Percentiles rank a stretch among this genome's conserved stretches.
Evolutionary conservation across 2,888 invertebrate genomes (phyloP).

Genomic region (Thecophora atra): DNA sequence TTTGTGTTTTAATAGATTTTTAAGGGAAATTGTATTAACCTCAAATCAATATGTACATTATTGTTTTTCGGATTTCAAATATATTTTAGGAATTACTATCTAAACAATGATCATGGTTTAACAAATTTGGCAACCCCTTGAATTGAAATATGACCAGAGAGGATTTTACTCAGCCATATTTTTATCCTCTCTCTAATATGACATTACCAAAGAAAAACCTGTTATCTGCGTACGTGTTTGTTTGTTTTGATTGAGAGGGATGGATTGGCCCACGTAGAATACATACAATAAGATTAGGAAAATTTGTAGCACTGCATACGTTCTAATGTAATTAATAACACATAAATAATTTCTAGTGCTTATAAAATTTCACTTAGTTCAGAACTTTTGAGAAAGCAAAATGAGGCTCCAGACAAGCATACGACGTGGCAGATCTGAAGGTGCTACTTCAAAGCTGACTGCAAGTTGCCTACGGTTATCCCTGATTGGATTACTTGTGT

Average conservation of each 20-base stretch:
- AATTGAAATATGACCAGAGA: too few species aligned
- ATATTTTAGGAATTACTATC: too few species aligned
- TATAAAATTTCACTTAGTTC: background rate
- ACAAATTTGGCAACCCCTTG: too few species aligned
- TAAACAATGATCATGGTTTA: too few species aligned
- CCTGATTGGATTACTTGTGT: background rate
- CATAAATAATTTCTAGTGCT: background rate
- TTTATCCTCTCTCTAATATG: too few species aligned
- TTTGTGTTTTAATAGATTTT: too few species aligned
- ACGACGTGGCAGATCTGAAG: background rate
- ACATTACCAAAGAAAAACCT: too few species aligned
- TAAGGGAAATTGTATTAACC: too few species aligned
- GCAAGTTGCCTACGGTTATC: background rate
- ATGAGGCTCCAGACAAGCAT: conserved; percentile 16
- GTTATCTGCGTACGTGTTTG: background rate
- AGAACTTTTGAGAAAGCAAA: background rate
- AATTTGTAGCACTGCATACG: background rate
- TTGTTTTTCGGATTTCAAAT: too few species aligned
- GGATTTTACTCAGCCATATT: too few species aligned
- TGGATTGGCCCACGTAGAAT: conserved; percentile 20
- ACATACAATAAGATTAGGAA: conserved; percentile 17
- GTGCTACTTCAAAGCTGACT: conserved; percentile 6
- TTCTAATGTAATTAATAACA: background rate
- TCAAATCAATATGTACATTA: too few species aligned
- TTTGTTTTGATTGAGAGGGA: background rate